Evolutionary conservation across 2,113 vertebrate species (phyloP).

Genomic region (Neodon shergylaensis): DNA sequence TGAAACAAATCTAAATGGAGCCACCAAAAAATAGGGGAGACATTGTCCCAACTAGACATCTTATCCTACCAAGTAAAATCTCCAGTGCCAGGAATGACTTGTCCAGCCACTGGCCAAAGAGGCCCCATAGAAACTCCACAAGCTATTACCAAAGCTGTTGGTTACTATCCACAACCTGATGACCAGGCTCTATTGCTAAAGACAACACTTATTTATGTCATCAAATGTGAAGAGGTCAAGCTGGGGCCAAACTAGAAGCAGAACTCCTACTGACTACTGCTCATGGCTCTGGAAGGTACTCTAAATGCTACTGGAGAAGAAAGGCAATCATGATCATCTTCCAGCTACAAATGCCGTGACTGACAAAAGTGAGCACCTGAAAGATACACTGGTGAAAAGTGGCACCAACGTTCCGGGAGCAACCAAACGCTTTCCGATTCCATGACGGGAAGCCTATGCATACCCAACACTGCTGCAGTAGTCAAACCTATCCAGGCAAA

Average conservation of each 20-base stretch:
- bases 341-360: background rate
- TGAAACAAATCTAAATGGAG: background rate
- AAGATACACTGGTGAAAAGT: background rate
- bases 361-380: background rate
- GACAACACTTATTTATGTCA: background rate
- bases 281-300: background rate
- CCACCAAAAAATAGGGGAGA: background rate
- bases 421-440: background rate
- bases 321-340: background rate
- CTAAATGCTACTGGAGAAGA: background rate
- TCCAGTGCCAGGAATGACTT: background rate
- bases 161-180: background rate
- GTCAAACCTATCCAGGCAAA: background rate
- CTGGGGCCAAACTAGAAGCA: background rate
- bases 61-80: background rate
- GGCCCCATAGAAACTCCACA: background rate
- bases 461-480: background rate
- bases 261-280: background rate
- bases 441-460: background rate
- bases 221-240: background rate
- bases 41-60: background rate
- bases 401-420: background rate
- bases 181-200: background rate
- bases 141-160: background rate
- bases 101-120: background rate